Conservation (phyloP, 2,888 invertebrate genomes). For the Hirtodrosophila trivittata region DNA sequence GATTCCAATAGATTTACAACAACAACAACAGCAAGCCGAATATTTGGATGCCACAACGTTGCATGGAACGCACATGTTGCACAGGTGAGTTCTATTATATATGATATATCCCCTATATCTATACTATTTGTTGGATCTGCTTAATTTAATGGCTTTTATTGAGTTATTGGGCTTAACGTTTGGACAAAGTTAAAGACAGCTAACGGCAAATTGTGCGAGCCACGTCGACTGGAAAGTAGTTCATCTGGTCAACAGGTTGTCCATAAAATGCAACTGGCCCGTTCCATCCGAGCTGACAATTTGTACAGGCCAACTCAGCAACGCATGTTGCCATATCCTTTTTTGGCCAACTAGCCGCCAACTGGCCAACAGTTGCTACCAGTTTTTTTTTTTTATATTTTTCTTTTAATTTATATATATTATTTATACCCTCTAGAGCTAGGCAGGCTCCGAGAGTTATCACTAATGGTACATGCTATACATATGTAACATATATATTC, state of each 20-base stretch:
- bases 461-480: no score
- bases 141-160: no score
- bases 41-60: slow-evolving; percentile 7
- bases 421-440: slow-evolving; percentile 1
- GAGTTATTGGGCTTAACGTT: no score
- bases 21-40: slow-evolving; percentile 2
- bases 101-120: not conserved
- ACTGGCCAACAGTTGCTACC: slow-evolving; percentile 38
- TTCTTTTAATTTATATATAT: slow-evolving; percentile 1
- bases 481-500: no score
- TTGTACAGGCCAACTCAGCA: slow-evolving; percentile 44
- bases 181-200: no score
- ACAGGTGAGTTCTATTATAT: slow-evolving; percentile 65
- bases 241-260: slow-evolving; percentile 68
- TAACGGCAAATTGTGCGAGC: slow-evolving; percentile 51
- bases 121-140: no score
- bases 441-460: no score
- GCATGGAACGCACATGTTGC: slow-evolving; percentile 12
- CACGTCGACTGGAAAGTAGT: slow-evolving; percentile 60
- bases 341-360: slow-evolving; percentile 46
- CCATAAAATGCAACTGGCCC: slow-evolving; percentile 59
- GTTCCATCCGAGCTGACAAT: slow-evolving; percentile 51
- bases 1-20: slow-evolving; percentile 9
- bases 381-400: slow-evolving; percentile 23
- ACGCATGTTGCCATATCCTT: slow-evolving; percentile 61